Evolutionary conservation across 2,797 vertebrate genomes (phyloP), one percentile per base, ranked within the genome.

Genomic region (Meda fulgida): DNA sequence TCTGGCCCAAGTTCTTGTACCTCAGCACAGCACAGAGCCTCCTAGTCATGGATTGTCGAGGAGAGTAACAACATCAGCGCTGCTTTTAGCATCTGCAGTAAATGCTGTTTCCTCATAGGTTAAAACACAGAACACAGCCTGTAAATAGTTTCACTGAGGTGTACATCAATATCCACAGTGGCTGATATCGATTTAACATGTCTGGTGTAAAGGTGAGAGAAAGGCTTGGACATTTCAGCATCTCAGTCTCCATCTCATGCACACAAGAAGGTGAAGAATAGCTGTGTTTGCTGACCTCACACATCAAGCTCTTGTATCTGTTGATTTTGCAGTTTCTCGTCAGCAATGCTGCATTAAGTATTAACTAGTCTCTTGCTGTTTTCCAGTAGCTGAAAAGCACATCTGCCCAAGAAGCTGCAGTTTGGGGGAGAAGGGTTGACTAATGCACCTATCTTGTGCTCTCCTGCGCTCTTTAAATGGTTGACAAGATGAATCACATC

Each of bases 401-500:
- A 34, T 76, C 46, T 26, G 78, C 16, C 48, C 43, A 36, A 31
- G 67, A 21, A 71, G 48, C 78, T 79, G 83, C 78, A 86, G 81
- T 84, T 87, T 34, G 73, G 46, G 29, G 16, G 60, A 65, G 40
- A 86, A 86, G 53, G 46, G n/a, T 65, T 86, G 82, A 89, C 82
- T 87, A 87, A 89, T 86, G 60, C 38, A 82, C 69, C 69, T 82
- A 48, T 84, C 84, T 80, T 0, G 36, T 55, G 73, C 76, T 65
- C 84, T 87, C 78, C 81, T 76, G 82, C 43, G 38, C 83, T 55
- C 80, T 81, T 87, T 84, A 86, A 89, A 83, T 70, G 81, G 86
- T 85, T 81, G 84, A 77, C 86, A 83, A 84, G 76, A 89, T 81
- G 65, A 80, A 86, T 80, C 65, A 80, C 66, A 66, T 85, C 76